Evolutionary conservation across 2,888 invertebrate genomes (phyloP).

Genomic region (Brachylomia viminalis): DNA sequence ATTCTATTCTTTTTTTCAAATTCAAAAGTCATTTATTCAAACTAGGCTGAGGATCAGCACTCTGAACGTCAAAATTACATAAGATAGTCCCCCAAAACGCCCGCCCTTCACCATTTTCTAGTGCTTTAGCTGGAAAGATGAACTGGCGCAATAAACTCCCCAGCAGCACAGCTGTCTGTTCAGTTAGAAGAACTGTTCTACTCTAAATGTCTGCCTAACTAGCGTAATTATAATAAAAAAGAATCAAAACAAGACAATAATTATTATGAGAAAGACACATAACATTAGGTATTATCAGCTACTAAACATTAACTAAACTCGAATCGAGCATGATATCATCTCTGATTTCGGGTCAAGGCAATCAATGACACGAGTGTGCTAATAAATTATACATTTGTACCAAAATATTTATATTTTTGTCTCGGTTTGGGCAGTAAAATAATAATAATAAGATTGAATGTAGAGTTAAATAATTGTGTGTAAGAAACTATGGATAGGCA

Average conservation of each 20-base stretch:
- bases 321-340: conserved; percentile 29
- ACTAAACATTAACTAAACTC: conserved; percentile 15
- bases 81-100: too few relatives aligned
- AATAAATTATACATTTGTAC: conserved; percentile 8
- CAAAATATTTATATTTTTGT: conserved; percentile 19
- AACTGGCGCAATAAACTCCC: too few relatives aligned
- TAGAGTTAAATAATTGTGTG: background rate
- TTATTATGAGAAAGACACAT: background rate
- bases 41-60: too few relatives aligned
- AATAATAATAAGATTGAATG: background rate
- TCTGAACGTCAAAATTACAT: too few relatives aligned
- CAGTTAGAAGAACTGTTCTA: too few relatives aligned
- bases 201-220: too few relatives aligned
- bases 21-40: too few relatives aligned
- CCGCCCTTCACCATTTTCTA: too few relatives aligned
- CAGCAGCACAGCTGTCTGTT: too few relatives aligned
- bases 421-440: background rate
- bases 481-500: background rate
- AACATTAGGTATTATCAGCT: conserved; percentile 18
- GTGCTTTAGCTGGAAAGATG: too few relatives aligned
- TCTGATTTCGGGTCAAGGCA: conserved; percentile 47
- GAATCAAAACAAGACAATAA: background rate
- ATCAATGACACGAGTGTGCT: background rate
- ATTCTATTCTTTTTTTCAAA: too few relatives aligned
- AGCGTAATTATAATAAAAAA: background rate